A percentile compares a stretch with the other conserved stretches of the same genome.
phyloP scores from a whole-genome alignment of 2,888 invertebrate species.

The Spisula solida region DNA sequence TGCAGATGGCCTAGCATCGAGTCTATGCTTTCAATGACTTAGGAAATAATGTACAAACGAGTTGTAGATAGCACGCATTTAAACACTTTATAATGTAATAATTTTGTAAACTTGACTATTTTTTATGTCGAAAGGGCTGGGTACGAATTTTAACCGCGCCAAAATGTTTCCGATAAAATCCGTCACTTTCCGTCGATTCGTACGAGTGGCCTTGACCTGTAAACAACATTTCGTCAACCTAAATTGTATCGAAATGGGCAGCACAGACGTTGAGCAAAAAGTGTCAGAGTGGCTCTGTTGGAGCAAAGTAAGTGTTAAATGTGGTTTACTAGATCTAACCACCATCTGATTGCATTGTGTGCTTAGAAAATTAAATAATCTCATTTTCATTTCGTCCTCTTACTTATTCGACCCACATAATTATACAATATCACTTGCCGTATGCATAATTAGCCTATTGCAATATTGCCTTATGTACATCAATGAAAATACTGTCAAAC shows the following conservation, averaged over 20 bases:
- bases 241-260: conserved; percentile 17
- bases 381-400: neutral
- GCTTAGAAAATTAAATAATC: neutral
- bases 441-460: neutral
- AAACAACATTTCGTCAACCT: neutral
- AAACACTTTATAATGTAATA: too few relatives aligned
- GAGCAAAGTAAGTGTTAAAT: conserved; percentile 61
- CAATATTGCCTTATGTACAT: too few relatives aligned
- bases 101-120: too few relatives aligned
- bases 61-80: too few relatives aligned
- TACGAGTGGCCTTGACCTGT: conserved; percentile 20
- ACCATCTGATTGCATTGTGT: neutral
- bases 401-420: neutral
- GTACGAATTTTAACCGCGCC: neutral
- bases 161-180: neutral
- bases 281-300: conserved; percentile 70
- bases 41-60: too few relatives aligned
- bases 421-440: neutral
- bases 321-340: neutral
- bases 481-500: too few relatives aligned
- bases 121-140: neutral
- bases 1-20: too few relatives aligned
- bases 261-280: conserved; percentile 64
- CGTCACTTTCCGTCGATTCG: neutral
- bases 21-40: too few relatives aligned